Conservation (phyloP, 2,797 vertebrate species). For the Threskiornis aethiopicus region DNA sequence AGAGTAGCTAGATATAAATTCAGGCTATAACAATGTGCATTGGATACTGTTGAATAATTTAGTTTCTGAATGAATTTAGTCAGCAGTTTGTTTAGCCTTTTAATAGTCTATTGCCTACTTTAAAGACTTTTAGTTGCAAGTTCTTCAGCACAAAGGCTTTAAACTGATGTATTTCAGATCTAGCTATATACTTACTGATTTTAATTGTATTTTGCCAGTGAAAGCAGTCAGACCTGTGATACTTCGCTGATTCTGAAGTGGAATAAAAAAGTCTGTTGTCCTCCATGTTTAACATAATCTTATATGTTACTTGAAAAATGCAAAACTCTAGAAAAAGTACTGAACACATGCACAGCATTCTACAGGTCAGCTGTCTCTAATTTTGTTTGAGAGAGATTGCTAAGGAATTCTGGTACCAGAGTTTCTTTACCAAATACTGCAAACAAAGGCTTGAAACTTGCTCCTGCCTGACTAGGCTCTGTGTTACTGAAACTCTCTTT, state of each 20-base stretch:
- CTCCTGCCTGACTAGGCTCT: neutral
- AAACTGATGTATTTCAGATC: conserved; percentile 6
- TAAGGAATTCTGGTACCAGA: neutral
- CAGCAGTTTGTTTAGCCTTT: conserved; percentile 46
- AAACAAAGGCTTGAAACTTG: neutral
- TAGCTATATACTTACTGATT: neutral
- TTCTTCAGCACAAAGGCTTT: conserved; percentile 13
- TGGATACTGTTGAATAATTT: conserved; percentile 51
- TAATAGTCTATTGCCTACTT: conserved; percentile 18
- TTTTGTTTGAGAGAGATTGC: neutral
- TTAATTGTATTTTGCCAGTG: neutral
- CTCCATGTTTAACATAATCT: neutral
- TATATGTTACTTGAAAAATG: neutral
- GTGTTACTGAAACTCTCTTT: neutral
- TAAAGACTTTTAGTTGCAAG: conserved; percentile 1
- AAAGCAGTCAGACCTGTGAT: neutral
- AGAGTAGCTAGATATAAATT: conserved; percentile 32
- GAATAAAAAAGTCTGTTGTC: neutral
- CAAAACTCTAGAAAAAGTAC: neutral
- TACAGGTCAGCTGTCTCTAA: neutral
- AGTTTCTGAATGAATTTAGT: conserved; percentile 28
- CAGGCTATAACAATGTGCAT: conserved; percentile 7
- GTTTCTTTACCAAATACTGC: neutral
- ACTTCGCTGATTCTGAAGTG: neutral
- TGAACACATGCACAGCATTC: neutral